Conservation (phyloP, 2,797 vertebrate genomes). For the Catharus ustulatus region DNA sequence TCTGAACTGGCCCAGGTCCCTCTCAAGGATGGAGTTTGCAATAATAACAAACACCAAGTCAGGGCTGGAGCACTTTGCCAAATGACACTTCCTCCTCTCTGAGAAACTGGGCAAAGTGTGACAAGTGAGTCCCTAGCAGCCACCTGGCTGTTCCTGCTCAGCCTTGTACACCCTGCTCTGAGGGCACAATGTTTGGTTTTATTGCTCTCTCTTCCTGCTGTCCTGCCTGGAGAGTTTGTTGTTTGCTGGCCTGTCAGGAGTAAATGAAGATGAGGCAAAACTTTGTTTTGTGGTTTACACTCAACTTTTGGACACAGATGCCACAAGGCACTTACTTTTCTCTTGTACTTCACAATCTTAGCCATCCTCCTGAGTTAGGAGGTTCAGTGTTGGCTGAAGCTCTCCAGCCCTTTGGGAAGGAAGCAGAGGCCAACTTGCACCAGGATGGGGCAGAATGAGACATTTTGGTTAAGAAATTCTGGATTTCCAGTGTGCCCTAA, state of each 20-base stretch:
- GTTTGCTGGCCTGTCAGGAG: neutral
- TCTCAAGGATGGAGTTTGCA: neutral
- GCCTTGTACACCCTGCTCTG: neutral
- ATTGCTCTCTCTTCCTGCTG: neutral
- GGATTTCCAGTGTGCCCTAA: fast-evolving
- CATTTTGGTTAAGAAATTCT: neutral
- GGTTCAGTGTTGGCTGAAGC: too few relatives aligned
- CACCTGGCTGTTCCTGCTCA: neutral
- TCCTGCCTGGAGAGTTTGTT: neutral
- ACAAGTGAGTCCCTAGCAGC: neutral
- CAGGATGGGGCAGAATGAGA: neutral
- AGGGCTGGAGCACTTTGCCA: neutral
- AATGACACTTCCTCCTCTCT: neutral
- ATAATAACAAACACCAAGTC: neutral
- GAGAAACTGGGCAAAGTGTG: neutral
- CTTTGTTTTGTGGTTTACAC: too few relatives aligned
- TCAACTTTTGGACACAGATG: too few relatives aligned
- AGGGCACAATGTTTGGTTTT: neutral
- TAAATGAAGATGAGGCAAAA: neutral
- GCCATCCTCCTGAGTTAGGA: too few relatives aligned
- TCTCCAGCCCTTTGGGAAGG: too few relatives aligned
- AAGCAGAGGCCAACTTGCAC: neutral
- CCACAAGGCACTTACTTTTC: too few relatives aligned
- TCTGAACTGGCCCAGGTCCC: neutral
- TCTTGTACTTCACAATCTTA: too few relatives aligned